A percentile compares a stretch with the other conserved stretches of the same genome.
Evolutionary conservation across 2,797 vertebrate species (phyloP).

Genomic region (Oreochromis mossambicus): DNA sequence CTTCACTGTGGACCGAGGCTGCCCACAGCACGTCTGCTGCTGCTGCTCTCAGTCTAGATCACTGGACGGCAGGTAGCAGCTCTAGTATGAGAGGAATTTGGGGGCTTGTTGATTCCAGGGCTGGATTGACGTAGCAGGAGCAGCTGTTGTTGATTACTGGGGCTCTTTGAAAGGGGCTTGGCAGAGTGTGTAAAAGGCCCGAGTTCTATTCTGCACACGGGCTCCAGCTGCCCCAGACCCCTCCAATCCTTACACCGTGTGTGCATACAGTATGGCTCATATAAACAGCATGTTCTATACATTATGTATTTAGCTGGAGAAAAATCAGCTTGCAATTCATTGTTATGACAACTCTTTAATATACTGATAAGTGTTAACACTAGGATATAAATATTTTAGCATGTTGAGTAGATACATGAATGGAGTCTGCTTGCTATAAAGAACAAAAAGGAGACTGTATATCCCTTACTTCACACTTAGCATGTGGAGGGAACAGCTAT

Average conservation of each 20-base stretch:
- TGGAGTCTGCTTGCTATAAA: background rate
- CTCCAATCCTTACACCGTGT: slow-evolving; percentile 48
- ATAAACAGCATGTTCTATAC: slow-evolving; percentile 40
- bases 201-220: slow-evolving; percentile 44
- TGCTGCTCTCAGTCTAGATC: slow-evolving; percentile 24
- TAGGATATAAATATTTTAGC: background rate
- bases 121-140: slow-evolving; percentile 64
- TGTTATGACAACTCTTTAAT: slow-evolving; percentile 6
- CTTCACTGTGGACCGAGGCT: background rate
- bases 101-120: slow-evolving; percentile 68
- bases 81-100: slow-evolving; percentile 72
- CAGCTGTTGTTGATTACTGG: slow-evolving; percentile 79
- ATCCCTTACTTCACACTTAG: slow-evolving; percentile 1
- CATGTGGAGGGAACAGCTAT: slow-evolving; percentile 9
- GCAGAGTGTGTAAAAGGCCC: slow-evolving; percentile 50
- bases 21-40: background rate
- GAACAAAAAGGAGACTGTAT: slow-evolving; percentile 5
- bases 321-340: slow-evolving; percentile 8
- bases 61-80: slow-evolving; percentile 71
- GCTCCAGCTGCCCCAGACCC: slow-evolving; percentile 51
- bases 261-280: slow-evolving; percentile 36
- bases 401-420: slow-evolving; percentile 13
- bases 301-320: slow-evolving; percentile 26
- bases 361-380: slow-evolving; percentile 12
- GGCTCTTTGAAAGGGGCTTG: slow-evolving; percentile 70